These are phyloP conservation scores for Cataglyphis livida DNA, from an alignment of 2,888 invertebrate genomes.

Conservation along the genomic window DNA sequence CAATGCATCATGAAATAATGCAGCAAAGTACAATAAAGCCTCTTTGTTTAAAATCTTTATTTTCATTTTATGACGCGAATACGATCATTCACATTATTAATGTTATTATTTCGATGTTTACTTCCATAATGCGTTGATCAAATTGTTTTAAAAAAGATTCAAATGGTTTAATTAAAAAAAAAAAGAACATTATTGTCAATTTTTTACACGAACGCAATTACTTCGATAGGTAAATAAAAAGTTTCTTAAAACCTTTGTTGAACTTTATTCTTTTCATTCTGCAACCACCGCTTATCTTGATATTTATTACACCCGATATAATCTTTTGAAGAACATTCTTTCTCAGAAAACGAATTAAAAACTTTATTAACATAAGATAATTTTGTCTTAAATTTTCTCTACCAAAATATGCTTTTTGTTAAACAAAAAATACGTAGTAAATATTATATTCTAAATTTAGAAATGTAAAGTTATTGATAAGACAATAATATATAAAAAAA, in stretches of 20 bases:
- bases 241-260: background rate
- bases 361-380: background rate
- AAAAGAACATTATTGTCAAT: background rate
- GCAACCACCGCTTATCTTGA: background rate
- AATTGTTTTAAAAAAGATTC: background rate
- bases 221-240: background rate
- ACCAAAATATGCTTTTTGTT: background rate
- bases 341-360: background rate
- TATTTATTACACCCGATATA: background rate
- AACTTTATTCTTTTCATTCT: background rate
- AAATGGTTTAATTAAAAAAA: background rate
- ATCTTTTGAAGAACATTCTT: constrained; percentile 2
- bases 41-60: constrained; percentile 43
- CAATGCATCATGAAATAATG: constrained; percentile 28
- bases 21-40: constrained; percentile 17
- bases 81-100: background rate
- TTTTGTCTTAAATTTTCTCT: background rate
- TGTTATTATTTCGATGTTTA: constrained; percentile 4
- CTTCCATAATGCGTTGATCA: background rate
- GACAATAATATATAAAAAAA: background rate
- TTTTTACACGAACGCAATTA: background rate
- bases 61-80: constrained; percentile 1
- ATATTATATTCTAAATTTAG: background rate
- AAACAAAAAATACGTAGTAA: background rate
- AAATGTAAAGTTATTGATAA: background rate